phyloP scores from a whole-genome alignment of 2,888 invertebrate species.

The Tipula vernalis region DNA sequence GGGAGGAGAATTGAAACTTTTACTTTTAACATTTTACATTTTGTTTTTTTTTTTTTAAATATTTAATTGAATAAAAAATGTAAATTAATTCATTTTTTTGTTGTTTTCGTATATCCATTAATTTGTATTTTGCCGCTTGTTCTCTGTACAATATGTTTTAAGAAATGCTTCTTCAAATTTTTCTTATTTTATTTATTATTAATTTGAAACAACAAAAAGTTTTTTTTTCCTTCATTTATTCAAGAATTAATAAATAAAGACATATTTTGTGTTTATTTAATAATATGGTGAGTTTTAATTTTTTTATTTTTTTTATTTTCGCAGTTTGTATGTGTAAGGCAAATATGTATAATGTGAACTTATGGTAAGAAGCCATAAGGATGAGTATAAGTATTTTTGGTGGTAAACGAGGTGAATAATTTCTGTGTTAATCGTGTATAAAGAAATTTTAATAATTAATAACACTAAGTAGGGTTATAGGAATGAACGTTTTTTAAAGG shows the following conservation, averaged over 20 bases:
- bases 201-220: not conserved
- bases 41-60: not conserved
- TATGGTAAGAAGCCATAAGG: too few relatives aligned
- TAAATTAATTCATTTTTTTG: not conserved
- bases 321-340: too few relatives aligned
- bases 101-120: not conserved
- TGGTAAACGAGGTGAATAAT: too few relatives aligned
- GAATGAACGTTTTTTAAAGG: too few relatives aligned
- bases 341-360: too few relatives aligned
- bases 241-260: not conserved
- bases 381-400: too few relatives aligned
- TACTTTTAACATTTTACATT: not conserved
- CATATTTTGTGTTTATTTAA: not conserved
- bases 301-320: not conserved
- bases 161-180: not conserved
- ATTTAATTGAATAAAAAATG: not conserved
- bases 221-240: not conserved
- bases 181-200: not conserved
- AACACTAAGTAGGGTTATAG: too few relatives aligned
- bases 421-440: too few relatives aligned
- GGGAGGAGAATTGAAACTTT: not conserved
- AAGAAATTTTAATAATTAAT: too few relatives aligned
- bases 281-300: not conserved
- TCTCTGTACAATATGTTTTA: not conserved
- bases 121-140: not conserved